phyloP scores from a whole-genome alignment of 2,797 vertebrate genomes.

The Chrysocyon brachyurus region DNA sequence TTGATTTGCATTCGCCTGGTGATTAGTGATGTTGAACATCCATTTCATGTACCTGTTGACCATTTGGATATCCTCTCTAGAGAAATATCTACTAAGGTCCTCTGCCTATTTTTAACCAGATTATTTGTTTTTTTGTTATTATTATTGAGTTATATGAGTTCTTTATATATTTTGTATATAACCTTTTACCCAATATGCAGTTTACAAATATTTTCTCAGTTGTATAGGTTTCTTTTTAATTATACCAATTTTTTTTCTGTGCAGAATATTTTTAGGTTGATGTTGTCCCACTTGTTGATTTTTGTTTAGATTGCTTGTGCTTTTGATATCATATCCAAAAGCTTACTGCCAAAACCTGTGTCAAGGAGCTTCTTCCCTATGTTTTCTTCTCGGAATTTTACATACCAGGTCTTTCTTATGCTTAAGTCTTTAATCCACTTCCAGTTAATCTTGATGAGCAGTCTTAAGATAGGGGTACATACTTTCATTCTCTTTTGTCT shows the following conservation, averaged over 20 bases:
- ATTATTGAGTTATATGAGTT: background rate
- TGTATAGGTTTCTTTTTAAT: background rate
- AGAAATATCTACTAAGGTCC: background rate
- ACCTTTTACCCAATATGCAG: background rate
- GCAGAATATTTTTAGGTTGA: slow-evolving; percentile 16
- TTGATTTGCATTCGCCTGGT: slow-evolving; percentile 21
- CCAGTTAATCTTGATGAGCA: background rate
- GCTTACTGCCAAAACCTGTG: background rate
- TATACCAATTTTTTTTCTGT: slow-evolving; percentile 8
- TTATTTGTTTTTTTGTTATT: background rate
- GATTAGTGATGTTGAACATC: background rate
- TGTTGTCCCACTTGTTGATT: background rate
- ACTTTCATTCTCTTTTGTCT: background rate
- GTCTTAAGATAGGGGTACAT: background rate
- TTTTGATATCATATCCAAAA: slow-evolving; percentile 18
- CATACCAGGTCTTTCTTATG: background rate
- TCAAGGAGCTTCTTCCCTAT: background rate
- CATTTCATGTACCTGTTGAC: background rate
- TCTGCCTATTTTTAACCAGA: slow-evolving; percentile 12
- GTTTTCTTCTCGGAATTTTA: background rate
- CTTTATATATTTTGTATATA: background rate
- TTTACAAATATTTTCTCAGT: background rate
- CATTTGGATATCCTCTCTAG: background rate
- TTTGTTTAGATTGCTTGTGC: background rate
- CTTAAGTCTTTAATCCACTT: slow-evolving; percentile 20